A percentile compares a stretch with the other conserved stretches of the same genome.
Conservation (phyloP, 37 sponge, comb jelly and placozoan genomes). For the Oopsacas minuta region DNA sequence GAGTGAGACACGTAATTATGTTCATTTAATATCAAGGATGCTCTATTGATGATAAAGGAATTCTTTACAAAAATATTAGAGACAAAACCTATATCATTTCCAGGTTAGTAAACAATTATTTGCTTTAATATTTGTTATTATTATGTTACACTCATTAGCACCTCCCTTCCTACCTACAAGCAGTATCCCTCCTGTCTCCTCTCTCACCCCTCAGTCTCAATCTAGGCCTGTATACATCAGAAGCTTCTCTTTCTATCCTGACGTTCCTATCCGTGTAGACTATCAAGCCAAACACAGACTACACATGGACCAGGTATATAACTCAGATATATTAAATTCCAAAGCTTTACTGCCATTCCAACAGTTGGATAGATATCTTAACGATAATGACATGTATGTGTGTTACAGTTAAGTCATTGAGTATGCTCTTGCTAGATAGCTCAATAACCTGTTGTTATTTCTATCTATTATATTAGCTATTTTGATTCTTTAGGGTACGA, state of each 20-base stretch:
- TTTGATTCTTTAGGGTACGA: constrained; percentile 33
- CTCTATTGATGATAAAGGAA: constrained; percentile 55
- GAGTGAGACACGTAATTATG: too few relatives aligned
- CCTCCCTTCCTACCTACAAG: neutral
- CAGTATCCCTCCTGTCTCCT: neutral
- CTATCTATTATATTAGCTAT: too few relatives aligned
- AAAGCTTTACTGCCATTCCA: too few relatives aligned
- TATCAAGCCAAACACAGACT: constrained; percentile 66
- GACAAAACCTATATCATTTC: constrained; percentile 23
- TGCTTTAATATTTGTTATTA: neutral
- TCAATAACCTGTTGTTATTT: too few relatives aligned
- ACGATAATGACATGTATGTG: neutral
- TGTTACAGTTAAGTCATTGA: neutral
- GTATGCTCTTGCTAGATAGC: too few relatives aligned
- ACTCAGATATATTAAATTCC: neutral
- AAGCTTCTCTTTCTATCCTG: constrained; percentile 72
- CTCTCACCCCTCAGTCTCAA: neutral
- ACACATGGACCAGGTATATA: constrained; percentile 41
- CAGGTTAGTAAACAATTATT: neutral
- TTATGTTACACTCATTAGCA: neutral
- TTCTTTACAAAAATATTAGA: constrained; percentile 45
- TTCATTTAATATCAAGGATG: too few relatives aligned
- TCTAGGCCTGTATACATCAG: constrained; percentile 20
- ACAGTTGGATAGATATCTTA: neutral
- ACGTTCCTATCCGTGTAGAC: constrained; percentile 77